Evolutionary conservation across 2,797 vertebrate genomes (phyloP).

Genomic region (Pogoniulus pusillus): DNA sequence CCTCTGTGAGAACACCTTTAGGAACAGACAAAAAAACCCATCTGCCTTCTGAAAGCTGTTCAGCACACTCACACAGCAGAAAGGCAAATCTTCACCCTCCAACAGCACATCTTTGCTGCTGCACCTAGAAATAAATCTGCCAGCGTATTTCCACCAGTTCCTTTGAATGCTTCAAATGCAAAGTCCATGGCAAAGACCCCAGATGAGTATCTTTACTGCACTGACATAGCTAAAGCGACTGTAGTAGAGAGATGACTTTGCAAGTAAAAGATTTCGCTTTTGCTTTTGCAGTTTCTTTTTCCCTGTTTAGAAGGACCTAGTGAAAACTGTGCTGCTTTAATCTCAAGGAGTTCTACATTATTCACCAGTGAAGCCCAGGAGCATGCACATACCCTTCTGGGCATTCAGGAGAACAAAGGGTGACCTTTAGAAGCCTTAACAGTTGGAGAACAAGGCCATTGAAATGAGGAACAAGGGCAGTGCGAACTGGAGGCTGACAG

Average conservation of each 20-base stretch:
- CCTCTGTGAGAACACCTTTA: not conserved
- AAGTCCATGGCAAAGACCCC: not conserved
- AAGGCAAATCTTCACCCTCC: not conserved
- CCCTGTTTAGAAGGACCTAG: not conserved
- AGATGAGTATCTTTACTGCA: not conserved
- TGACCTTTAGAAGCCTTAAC: not conserved
- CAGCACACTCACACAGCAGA: not conserved
- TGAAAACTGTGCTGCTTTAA: not conserved
- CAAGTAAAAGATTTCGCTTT: not conserved
- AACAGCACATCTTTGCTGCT: not conserved
- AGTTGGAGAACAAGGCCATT: not conserved
- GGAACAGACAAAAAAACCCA: not conserved
- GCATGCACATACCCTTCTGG: not conserved
- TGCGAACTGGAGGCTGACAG: not conserved
- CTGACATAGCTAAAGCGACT: not conserved
- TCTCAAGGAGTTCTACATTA: not conserved
- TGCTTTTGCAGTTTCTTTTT: not conserved
- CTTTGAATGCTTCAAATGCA: not conserved
- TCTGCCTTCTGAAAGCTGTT: not conserved
- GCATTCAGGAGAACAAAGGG: not conserved
- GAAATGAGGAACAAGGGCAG: not conserved
- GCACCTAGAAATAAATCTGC: not conserved
- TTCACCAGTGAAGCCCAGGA: not conserved
- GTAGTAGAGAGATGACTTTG: not conserved
- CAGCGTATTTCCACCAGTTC: not conserved